Base-by-base conservation (phyloP, 2,888 invertebrate species). In the Nemoura dubitans region DNA sequence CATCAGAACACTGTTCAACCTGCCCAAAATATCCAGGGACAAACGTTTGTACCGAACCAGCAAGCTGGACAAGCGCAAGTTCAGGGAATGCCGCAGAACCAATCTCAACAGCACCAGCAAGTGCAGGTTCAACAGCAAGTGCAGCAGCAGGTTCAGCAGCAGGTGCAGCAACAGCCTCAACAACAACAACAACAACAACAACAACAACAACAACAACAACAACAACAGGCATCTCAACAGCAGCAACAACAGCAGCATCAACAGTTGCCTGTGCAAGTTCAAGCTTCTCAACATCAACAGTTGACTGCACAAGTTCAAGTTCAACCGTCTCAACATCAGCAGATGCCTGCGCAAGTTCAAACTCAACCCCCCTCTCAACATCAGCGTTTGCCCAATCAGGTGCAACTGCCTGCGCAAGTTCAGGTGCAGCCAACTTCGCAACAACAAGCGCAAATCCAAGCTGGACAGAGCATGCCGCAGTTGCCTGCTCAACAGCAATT, bases 41-140 rank as follows among this genome's bases (percentile, higher is more conserved):
- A 84, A 87, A 88, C 82, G 87, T 29, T 88, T 89, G 89, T 86
- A 89, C 89, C 87, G 88, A 89, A 80, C 90, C 90, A 86, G 90
- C 90, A 84, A 90, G 90, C 27, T 76, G 25, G 76, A 7, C 76
- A 76, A 76, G 6, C 3, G 21, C 76, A 76, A 21, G n/a, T n/a
- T n/a, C 76, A 76, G 6, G 21, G 25, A 42, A 87, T 87, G 59
- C 86, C 86, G 76, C 86, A 59, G 21, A 59, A 78, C 6, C 78
- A 85, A 25, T 43, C 84, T 16, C 76, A 77, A 25, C 83, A 83
- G 29, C 80, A 76, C 16, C 87, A 85, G 43, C 86, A 78, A n/a
- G 77, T 43, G 6, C 27, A 86, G 16, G 21, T 28, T 21, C n/a
- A 36, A 59, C 86, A 86, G 43, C 88, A 88, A 86, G 85, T 82